Evolutionary conservation across 2,113 vertebrate genomes (phyloP), one percentile per base, ranked within the genome.

Genomic region (Daboia siamensis): DNA sequence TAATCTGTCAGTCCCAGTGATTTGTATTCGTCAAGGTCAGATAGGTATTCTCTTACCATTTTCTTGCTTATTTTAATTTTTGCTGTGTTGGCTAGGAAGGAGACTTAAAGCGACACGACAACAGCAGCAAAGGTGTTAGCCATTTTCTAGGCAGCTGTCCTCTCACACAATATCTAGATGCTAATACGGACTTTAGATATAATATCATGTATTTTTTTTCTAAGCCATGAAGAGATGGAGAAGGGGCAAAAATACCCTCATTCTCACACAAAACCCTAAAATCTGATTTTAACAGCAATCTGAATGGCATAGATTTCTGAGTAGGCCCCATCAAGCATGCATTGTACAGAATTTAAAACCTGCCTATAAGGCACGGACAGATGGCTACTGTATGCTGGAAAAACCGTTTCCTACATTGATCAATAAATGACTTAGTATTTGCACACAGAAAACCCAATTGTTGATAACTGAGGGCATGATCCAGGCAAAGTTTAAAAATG

Each of bases 231-330:
- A 85, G 74, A 39, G 69, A 24, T 26, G n/a, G 69, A 5, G 33
- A 91, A 7, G 6, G 3, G 3, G 21, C 15, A 84, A 33, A 9
- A 90, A 55, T 17, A 44, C 17, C 7, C 7, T 44, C 74, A 44
- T 7, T 44, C 17, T 80, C 74, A 23, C 23, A 56, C 1, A 29
- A 56, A 74, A 56, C 44, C 10, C n/a, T 39, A 20, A 33, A 4
- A 55, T 92, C 54, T 52, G 61, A 55, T 80, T 57, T 88, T 74
- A 88, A 88, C 86, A 48, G 24, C 90, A 87, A 89, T 90, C 89
- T 61, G 94, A 91, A 59, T 85, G 26, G 23, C 64, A 88, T 90
- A 94, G 92, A 93, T 95, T 93, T 94, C 55, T 88, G 51, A 61
- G 88, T 95, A 24, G 85, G 55, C 74, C 2, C 93, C 56, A 90